These are phyloP conservation scores for Mugil cephalus DNA, from an alignment of 2,113 vertebrate genomes.

Conservation along the genomic window DNA sequence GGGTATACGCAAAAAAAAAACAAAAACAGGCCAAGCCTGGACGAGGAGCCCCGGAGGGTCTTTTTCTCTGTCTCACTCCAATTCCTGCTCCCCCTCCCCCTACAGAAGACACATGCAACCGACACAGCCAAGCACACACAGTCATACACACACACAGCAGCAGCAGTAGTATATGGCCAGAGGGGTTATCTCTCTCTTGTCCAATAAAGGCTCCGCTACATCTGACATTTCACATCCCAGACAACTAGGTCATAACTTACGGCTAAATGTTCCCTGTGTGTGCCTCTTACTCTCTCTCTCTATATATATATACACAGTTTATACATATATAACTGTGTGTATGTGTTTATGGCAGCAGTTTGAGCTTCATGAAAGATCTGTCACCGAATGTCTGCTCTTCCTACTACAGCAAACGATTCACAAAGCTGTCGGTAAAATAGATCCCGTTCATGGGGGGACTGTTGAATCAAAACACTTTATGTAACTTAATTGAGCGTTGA, in stretches of 20 bases:
- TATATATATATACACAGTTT: constrained; percentile 28
- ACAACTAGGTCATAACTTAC: constrained; percentile 82
- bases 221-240: constrained; percentile 78
- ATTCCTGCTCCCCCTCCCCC: constrained; percentile 14
- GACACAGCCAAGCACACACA: constrained; percentile 35
- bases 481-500: constrained; percentile 25
- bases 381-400: constrained; percentile 26
- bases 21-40: constrained; percentile 71
- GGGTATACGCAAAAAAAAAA: constrained; percentile 63
- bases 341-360: constrained; percentile 3
- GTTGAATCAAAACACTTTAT: constrained; percentile 32
- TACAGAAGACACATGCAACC: constrained; percentile 27
- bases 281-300: neutral
- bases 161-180: constrained; percentile 47
- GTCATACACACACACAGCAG: constrained; percentile 39
- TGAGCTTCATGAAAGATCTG: constrained; percentile 7
- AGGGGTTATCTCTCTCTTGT: constrained; percentile 64
- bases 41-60: constrained; percentile 62
- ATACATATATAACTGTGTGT: constrained; percentile 19
- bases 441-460: constrained; percentile 3
- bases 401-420: neutral
- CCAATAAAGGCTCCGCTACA: constrained; percentile 72
- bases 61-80: constrained; percentile 28
- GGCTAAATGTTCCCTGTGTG: constrained; percentile 59
- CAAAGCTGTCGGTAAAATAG: constrained; percentile 4